A percentile compares a stretch with the other conserved stretches of the same genome.
Evolutionary conservation across 2,888 invertebrate species (phyloP).

Genomic region (Lepidochrysops patricia): DNA sequence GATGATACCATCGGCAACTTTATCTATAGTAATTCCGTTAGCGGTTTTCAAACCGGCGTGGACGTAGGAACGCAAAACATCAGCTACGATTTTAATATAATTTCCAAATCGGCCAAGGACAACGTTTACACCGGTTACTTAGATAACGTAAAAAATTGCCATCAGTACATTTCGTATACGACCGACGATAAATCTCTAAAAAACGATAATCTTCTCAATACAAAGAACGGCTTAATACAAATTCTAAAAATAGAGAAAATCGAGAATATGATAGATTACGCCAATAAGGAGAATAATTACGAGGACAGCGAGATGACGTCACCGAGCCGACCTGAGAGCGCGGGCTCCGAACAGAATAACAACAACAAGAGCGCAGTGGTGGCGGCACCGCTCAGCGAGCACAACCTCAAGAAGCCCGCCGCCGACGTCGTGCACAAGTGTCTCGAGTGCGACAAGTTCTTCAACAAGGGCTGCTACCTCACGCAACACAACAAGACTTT

Average conservation of each 20-base stretch:
- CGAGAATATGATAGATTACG: constrained; percentile 68
- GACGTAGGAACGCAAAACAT: constrained; percentile 46
- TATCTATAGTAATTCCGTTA: constrained; percentile 59
- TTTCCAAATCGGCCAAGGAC: constrained; percentile 50
- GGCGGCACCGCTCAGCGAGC: constrained; percentile 56
- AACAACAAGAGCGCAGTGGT: constrained; percentile 56
- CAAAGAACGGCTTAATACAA: constrained; percentile 52
- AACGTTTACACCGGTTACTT: constrained; percentile 48
- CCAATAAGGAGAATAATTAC: constrained; percentile 70
- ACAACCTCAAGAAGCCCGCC: constrained; percentile 50
- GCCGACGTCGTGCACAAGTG: constrained; percentile 76
- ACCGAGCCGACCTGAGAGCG: constrained; percentile 64
- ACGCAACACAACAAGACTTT: constrained; percentile 94
- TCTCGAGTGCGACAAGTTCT: constrained; percentile 86
- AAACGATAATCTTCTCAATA: constrained; percentile 42
- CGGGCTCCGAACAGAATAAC: constrained; percentile 58
- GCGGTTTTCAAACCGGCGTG: constrained; percentile 49
- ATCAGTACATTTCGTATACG: constrained; percentile 44
- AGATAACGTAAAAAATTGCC: constrained; percentile 45
- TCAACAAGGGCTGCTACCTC: constrained; percentile 89
- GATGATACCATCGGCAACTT: constrained; percentile 70
- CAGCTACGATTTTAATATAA: constrained; percentile 59
- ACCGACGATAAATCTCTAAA: constrained; percentile 61
- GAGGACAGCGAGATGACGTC: constrained; percentile 59
- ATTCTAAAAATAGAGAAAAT: constrained; percentile 66